Evolutionary conservation across 2,888 invertebrate species (phyloP).

Genomic region (Drepanosiphum platanoidis): DNA sequence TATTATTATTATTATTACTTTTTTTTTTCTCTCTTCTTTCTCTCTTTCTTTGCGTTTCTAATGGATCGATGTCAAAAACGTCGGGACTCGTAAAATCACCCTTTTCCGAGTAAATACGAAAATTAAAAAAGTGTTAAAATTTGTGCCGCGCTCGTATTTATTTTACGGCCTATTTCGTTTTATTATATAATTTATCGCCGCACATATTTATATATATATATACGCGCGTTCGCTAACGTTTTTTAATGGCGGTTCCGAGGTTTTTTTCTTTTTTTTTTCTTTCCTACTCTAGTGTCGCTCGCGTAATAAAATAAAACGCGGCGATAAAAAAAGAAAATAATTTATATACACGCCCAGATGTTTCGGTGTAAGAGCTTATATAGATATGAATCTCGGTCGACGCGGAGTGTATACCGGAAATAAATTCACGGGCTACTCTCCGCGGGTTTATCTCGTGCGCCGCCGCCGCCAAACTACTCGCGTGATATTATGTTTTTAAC

Average conservation of each 20-base stretch:
- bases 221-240: background rate
- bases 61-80: constrained; percentile 49
- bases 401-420: constrained; percentile 43
- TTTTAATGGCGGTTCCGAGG: constrained; percentile 17
- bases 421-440: constrained; percentile 25
- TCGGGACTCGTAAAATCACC: constrained; percentile 40
- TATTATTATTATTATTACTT: too few species aligned
- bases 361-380: constrained; percentile 45
- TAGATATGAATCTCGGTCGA: constrained; percentile 44
- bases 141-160: constrained; percentile 25
- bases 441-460: constrained; percentile 20
- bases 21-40: background rate
- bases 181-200: constrained; percentile 6
- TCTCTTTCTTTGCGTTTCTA: background rate
- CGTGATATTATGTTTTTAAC: too few species aligned
- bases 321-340: constrained; percentile 42
- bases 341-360: constrained; percentile 44
- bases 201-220: background rate
- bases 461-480: background rate
- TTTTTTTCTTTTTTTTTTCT: constrained; percentile 9
- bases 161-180: constrained; percentile 49
- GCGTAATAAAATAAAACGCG: constrained; percentile 30
- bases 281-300: constrained; percentile 1
- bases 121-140: constrained; percentile 50
- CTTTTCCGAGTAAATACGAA: constrained; percentile 44